Evolutionary conservation across 2,888 invertebrate species (phyloP), one percentile per base, ranked within the genome.

Genomic region (Oegoconia quadripuncta): DNA sequence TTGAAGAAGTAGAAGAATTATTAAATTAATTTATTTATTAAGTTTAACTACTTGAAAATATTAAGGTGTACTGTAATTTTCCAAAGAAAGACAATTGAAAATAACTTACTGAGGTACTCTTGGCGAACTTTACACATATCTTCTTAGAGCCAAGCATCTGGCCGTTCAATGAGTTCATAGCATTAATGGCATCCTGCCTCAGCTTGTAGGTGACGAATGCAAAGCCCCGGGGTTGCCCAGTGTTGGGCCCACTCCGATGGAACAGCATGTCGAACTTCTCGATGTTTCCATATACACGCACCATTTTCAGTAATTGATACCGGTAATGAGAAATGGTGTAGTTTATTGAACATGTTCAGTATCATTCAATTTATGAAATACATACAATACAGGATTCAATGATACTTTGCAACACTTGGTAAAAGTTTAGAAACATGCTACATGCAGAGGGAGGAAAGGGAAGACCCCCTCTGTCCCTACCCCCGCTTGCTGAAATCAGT

Each of bases 221-320:
- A 71, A 97, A 98, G 13, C 98, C 97, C 44, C 97, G 89, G 0
- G 97, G 96, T 73, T 95, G 95, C 35, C 97, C 97, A 53, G 92
- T 91, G 54, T 94, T 91, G 25, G 97, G 96, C 53, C 97, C 97
- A 52, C 93, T 92, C 54, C 96, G 96, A 81, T 97, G 97, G 76
- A 97, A 97, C 55, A 98, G 91, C 87, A 97, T 93, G 88, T 98
- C 97, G 88, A 97, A 97, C 92, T 97, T 97, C 89, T 96, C 95
- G 70, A 97, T 94, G 72, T 91, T 89, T 76, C 97, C 97, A 91
- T 95, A 94, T 91, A 94, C 94, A 92, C 97, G 96, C 88, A 96
- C 91, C 88, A 97, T 92, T 95, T 97, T 97, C 88, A 98, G 90
- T 90, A 98, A 92, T 91, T 96, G 94, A 93, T 93, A 96, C 96